Evolutionary conservation across 1,140 invertebrate genomes (phyloP), one percentile per base, ranked within the genome.

Genomic region (Meteorus sp.): DNA sequence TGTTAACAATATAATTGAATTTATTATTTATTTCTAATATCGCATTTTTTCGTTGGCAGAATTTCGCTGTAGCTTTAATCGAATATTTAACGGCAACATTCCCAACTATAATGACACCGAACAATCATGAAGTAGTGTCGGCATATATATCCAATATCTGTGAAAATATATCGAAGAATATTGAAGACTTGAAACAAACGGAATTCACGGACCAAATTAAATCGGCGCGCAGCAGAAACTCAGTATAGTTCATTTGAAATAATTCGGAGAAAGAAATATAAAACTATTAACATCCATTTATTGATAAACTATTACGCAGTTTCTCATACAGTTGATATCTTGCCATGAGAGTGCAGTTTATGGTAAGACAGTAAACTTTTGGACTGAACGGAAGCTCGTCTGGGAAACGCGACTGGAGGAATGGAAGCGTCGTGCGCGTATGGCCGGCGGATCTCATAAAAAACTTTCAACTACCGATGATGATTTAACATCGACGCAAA

Each of bases 61-160:
- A 65, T 53, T 67, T 69, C 11, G 52, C 55, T 19, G 43, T 43
- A 2, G 50, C 43, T 29, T 55, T 73, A 15, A 31, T 69, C 1
- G 31, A 66, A 3, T 73, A 71, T 48, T 45, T 73, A 35, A 45
- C 55, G 1, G 56, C 47, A 45, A 62, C 60, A 0, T 67, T 60
- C 54, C 65, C 64, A 17, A n/a, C 5, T 17, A 6, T 37, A 5
- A 67, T 69, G 63, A 65, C 63, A 25, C 11, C 44, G 2, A 44
- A 64, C 8, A 65, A 63, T 45, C 56, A 54, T 44, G 37, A 62
- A 45, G 53, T 63, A n/a, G n/a, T 6, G 45, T 69, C 17, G 61
- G 59, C 17, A 65, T 61, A 23, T 71, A 69, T 20, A 64, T 71
- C n/a, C 62, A 67, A n/a, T 62, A 63, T 48, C 59, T 73, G 6